Evolutionary conservation across 2,113 vertebrate genomes (phyloP).

Genomic region (Caranx melampygus): DNA sequence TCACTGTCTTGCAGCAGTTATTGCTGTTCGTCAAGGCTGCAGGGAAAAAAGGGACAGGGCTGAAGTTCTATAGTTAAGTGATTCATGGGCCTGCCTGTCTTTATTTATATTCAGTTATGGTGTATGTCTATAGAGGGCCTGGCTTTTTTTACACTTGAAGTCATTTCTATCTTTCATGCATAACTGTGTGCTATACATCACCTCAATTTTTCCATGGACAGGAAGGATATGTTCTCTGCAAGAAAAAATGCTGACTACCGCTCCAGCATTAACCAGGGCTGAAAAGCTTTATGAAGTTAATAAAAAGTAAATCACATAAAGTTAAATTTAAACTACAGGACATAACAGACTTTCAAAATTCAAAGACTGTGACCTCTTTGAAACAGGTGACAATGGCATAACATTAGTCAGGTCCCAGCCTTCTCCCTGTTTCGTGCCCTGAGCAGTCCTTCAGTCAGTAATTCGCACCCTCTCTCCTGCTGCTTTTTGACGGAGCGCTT

Average conservation of each 20-base stretch:
- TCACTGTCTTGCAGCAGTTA: constrained; percentile 74
- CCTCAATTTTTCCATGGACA: constrained; percentile 19
- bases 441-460: constrained; percentile 25
- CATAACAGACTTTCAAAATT: constrained; percentile 14
- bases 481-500: constrained; percentile 48
- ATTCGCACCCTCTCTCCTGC: constrained; percentile 27
- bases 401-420: background rate
- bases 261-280: background rate
- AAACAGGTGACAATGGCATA: constrained; percentile 33
- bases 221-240: constrained; percentile 1
- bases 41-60: constrained; percentile 58
- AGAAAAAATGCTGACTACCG: constrained; percentile 1
- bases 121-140: constrained; percentile 65
- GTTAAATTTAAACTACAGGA: background rate
- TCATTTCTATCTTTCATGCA: constrained; percentile 72
- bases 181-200: constrained; percentile 67
- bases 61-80: constrained; percentile 64
- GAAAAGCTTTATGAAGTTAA: constrained; percentile 24
- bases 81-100: constrained; percentile 75
- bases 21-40: constrained; percentile 74
- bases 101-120: constrained; percentile 73
- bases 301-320: constrained; percentile 19
- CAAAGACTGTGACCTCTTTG: constrained; percentile 20
- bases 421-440: background rate
- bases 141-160: constrained; percentile 71